Base-by-base conservation (phyloP, 2,888 invertebrate genomes). In the Ophion ventricosus region DNA sequence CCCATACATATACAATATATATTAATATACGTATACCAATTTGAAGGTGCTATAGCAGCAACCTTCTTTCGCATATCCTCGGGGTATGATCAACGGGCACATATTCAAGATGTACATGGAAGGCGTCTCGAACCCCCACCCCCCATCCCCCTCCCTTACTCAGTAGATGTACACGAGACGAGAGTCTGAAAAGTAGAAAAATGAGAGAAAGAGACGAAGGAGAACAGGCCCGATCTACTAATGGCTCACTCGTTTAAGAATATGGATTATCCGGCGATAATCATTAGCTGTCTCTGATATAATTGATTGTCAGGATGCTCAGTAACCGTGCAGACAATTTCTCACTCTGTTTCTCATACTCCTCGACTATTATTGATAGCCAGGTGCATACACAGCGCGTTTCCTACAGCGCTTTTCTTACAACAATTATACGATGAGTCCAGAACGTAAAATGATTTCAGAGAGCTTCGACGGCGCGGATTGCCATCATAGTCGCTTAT, bases 191-290 rank as follows among this genome's bases (percentile, higher is more conserved):
- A 67, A 49, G 70, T 56, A 57, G 35, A 29, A 79, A 23, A 63
- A 17, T 43, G 73, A 73, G 61, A 25, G 76, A 29, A 17, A 23
- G 70, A 80, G 63, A 72, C 43, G 40, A 17, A 43, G 40, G 72
- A 76, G 11, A 43, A 66, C 57, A 82, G 75, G 40, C 72, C 83
- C 64, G 69, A 79, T 72, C 83, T 89, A 84, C 90, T 91, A 91
- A 90, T 90, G 91, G 90, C 87, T 86, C 85, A 82, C 73, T 84
- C 90, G 87, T 89, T 89, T 88, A 88, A 89, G 90, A 90, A 90
- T 90, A 90, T 88, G 87, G 88, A 90, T 90, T 90, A 90, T 90
- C 88, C 87, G 85, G 86, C 82, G 87, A 87, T 88, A 86, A 80
- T 84, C 84, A 84, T 83, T 80, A 74, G 80, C 72, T 69, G 61